Conservation (phyloP, 1,140 invertebrate genomes). For the Brachionus calyciflorus region DNA sequence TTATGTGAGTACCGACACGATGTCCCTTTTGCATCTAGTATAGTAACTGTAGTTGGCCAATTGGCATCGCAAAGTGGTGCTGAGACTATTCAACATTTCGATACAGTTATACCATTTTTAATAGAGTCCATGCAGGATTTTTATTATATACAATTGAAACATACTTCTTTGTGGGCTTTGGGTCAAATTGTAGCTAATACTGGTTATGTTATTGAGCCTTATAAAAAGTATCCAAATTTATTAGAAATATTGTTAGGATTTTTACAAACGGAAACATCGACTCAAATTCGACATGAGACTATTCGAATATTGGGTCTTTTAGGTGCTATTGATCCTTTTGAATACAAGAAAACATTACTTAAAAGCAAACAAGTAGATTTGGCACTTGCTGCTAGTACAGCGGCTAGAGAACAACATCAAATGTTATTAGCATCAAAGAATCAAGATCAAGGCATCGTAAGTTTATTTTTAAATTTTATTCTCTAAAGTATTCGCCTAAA, state of each 20-base stretch:
- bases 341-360: constrained; percentile 53
- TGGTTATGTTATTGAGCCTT: constrained; percentile 82
- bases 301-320: constrained; percentile 88
- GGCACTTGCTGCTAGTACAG: background rate
- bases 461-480: background rate
- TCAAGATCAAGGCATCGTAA: background rate
- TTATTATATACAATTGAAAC: constrained; percentile 59
- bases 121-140: constrained; percentile 90
- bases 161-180: constrained; percentile 79
- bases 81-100: constrained; percentile 85
- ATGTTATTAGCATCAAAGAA: background rate
- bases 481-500: constrained; percentile 65
- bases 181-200: constrained; percentile 94
- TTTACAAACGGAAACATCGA: constrained; percentile 88
- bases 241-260: constrained; percentile 91
- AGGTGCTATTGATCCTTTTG: constrained; percentile 94
- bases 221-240: constrained; percentile 84
- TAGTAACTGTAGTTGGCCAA: constrained; percentile 88
- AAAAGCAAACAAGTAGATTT: constrained; percentile 36
- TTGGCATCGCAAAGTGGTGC: constrained; percentile 82
- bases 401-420: constrained; percentile 15
- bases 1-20: background rate
- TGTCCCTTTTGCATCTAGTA: constrained; percentile 50
- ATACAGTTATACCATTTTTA: constrained; percentile 72
- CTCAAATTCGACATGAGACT: constrained; percentile 68